These are phyloP conservation scores for Thaumetopoea pityocampa DNA, from an alignment of 1,140 invertebrate species.

Conservation along the genomic window DNA sequence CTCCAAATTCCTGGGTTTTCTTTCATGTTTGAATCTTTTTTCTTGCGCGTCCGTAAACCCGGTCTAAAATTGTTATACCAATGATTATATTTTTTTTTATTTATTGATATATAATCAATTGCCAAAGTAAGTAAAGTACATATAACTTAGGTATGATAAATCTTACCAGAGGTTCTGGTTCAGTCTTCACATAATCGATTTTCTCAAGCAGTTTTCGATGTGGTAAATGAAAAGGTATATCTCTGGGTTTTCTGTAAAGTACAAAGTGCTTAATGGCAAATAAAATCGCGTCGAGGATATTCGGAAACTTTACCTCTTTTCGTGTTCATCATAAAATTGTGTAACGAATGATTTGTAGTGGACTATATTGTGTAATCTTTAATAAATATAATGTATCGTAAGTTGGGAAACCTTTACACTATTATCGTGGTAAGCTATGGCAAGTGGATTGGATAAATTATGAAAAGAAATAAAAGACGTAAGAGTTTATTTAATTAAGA, in stretches of 20 bases:
- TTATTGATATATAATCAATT: background rate
- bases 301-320: too few species aligned
- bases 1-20: slow-evolving; percentile 40
- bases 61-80: slow-evolving; percentile 35
- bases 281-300: too few species aligned
- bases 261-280: slow-evolving; percentile 1
- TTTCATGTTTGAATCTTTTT: slow-evolving; percentile 43
- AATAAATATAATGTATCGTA: too few species aligned
- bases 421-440: too few species aligned
- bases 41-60: slow-evolving; percentile 54
- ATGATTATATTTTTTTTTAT: background rate
- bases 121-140: slow-evolving; percentile 28
- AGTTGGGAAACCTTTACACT: too few species aligned
- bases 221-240: slow-evolving; percentile 77
- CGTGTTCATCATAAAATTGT: too few species aligned
- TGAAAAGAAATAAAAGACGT: too few species aligned
- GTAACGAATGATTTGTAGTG: too few species aligned
- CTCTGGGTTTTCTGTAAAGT: slow-evolving; percentile 61
- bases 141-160: background rate
- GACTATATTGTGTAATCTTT: too few species aligned
- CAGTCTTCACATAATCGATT: slow-evolving; percentile 71
- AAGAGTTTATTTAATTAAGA: slow-evolving; percentile 2
- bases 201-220: slow-evolving; percentile 77
- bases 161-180: slow-evolving; percentile 76
- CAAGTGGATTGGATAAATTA: too few species aligned